A percentile compares a stretch with the other conserved stretches of the same genome.
Conservation (phyloP, 1,140 invertebrate species). For the Hyphantria cunea region DNA sequence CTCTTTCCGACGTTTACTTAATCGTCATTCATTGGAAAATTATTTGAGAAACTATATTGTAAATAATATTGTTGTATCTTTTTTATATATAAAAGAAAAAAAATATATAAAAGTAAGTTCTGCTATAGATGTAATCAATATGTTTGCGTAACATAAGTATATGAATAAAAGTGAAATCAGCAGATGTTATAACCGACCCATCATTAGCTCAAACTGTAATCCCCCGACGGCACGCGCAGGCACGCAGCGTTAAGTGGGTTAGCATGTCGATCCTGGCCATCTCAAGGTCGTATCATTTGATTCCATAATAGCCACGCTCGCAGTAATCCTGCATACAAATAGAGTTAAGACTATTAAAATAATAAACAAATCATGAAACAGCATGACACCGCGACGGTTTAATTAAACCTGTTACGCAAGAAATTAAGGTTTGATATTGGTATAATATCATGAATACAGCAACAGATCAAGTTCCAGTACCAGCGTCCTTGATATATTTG, state of each 20-base stretch:
- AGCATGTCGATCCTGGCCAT: slow-evolving; percentile 49
- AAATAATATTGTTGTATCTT: too few species aligned
- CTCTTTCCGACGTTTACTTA: slow-evolving; percentile 20
- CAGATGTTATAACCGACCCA: slow-evolving; percentile 46
- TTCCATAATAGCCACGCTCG: slow-evolving; percentile 6
- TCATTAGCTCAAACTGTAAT: slow-evolving; percentile 52
- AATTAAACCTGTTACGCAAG: slow-evolving; percentile 21
- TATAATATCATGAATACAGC: slow-evolving; percentile 35
- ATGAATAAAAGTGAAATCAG: slow-evolving; percentile 31
- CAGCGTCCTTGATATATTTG: slow-evolving; percentile 73
- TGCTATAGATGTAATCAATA: not conserved
- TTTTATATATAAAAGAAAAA: too few species aligned
- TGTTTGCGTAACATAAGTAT: slow-evolving; percentile 4
- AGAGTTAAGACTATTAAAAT: not conserved
- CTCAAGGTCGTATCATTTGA: slow-evolving; percentile 52
- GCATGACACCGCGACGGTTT: too few species aligned
- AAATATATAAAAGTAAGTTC: not conserved
- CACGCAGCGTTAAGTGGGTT: slow-evolving; percentile 68
- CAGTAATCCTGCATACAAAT: not conserved
- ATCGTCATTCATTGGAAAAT: slow-evolving; percentile 2
- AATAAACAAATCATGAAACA: too few species aligned
- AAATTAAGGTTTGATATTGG: slow-evolving; percentile 25
- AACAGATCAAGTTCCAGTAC: slow-evolving; percentile 61
- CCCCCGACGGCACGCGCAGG: slow-evolving; percentile 49
- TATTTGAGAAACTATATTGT: too few species aligned